Base-by-base conservation (phyloP, 2,113 vertebrate genomes). In the Megatriorchis doriae region DNA sequence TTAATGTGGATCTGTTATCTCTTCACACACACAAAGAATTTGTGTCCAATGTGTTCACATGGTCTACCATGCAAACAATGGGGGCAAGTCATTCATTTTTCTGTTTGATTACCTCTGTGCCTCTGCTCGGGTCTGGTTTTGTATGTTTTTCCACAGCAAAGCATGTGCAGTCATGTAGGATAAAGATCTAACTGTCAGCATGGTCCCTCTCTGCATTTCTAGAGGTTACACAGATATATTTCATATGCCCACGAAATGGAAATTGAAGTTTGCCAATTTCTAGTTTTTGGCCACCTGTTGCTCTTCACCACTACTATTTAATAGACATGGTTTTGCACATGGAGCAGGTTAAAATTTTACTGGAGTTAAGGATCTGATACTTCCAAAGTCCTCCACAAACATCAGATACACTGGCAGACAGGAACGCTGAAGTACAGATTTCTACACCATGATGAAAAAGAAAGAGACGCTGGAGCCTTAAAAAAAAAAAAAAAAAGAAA, bases 1-100 rank as follows among this genome's bases (percentile, higher is more conserved):
- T 95, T 82, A 85, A 77, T n/a, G 84, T 77, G 85, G 78, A 94
- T 85, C 70, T 91, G 87, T 85, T 93, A 91, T 73, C 74, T 94
- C 55, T 83, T 86, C 74, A 82, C 7, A 2, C 56, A 66, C 70
- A 89, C 47, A 73, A 81, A 84, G 43, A 94, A 94, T 3, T 5
- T 9, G 0, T 7, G 58, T 80, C 74, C 77, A 53, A 81, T 3
- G 8, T 3, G 23, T 31, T 86, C 92, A 21, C 34, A 21, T 4
- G 21, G 70, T 36, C 62, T 21, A 2, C 0, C 0, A 34, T 27
- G 70, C 40, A 62, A 91, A 88, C 1, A 2, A 66, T 10, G 58
- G 55, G 66, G 74, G 38, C 45, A 65, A 88, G 45, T 25, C 7
- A 48, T 62, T 85, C 0, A 0, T 61, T 87, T 59, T 91, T 79